Conservation (phyloP, 2,888 invertebrate species). For the Sarcophaga caerulescens region DNA sequence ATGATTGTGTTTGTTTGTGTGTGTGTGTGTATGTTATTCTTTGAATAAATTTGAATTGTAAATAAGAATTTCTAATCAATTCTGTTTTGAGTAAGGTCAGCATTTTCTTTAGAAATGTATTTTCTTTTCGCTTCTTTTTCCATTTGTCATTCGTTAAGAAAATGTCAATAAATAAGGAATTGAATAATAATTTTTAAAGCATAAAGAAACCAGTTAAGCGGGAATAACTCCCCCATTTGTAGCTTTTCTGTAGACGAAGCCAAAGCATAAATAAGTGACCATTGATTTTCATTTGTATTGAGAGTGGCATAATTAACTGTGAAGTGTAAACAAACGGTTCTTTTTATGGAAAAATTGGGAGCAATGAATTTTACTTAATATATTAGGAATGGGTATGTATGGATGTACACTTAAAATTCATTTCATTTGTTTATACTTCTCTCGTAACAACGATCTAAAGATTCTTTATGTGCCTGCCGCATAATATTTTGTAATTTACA, state of each 20-base stretch:
- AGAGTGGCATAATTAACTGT: not conserved
- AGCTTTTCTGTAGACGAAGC: too few relatives aligned
- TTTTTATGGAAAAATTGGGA: not conserved
- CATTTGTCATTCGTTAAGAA: not conserved
- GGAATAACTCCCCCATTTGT: not conserved
- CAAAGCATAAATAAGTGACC: too few relatives aligned
- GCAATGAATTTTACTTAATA: not conserved
- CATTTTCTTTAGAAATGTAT: not conserved
- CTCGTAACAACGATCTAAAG: too few relatives aligned
- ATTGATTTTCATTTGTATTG: too few relatives aligned
- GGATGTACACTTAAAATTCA: not conserved
- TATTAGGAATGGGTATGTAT: not conserved
- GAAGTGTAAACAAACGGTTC: not conserved
- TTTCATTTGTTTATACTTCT: too few relatives aligned
- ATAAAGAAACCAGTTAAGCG: not conserved
- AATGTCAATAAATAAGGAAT: not conserved
- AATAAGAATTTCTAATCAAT: not conserved
- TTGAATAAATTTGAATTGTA: not conserved
- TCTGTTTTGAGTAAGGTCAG: slow-evolving; percentile 9
- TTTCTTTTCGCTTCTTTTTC: not conserved
- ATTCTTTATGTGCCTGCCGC: too few relatives aligned
- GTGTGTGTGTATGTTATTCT: slow-evolving; percentile 15
- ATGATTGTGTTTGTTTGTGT: not conserved
- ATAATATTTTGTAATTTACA: too few relatives aligned
- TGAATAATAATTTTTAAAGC: not conserved